A percentile compares a stretch with the other conserved stretches of the same genome.
Evolutionary conservation across 30 jellyfish, hydroid and myxozoan species (phyloP).

Genomic region (Pelagia noctiluca): DNA sequence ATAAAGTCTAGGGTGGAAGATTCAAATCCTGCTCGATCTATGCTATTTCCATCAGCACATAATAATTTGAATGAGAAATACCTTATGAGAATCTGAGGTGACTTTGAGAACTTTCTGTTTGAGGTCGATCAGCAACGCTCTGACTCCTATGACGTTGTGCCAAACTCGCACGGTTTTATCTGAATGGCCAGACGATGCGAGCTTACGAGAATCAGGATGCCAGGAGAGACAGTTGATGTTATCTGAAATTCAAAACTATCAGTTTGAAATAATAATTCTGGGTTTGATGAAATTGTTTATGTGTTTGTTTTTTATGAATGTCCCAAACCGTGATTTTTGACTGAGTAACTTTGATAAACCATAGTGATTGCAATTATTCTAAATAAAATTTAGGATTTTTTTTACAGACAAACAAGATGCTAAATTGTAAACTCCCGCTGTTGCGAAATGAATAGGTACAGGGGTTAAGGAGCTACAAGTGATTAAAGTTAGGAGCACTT

Average conservation of each 20-base stretch:
- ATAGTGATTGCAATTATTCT: too few species aligned
- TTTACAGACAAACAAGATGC: too few species aligned
- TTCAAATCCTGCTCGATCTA: neutral
- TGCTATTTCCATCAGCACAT: neutral
- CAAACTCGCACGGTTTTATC: slow-evolving; percentile 91
- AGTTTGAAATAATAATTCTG: neutral
- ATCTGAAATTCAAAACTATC: slow-evolving; percentile 28
- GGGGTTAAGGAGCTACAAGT: too few species aligned
- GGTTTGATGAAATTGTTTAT: neutral
- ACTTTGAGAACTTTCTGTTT: slow-evolving; percentile 84
- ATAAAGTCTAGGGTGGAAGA: too few species aligned
- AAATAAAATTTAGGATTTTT: neutral
- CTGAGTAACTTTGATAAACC: too few species aligned
- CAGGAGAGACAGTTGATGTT: slow-evolving; percentile 77
- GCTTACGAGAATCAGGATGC: slow-evolving; percentile 88
- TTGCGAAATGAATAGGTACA: too few species aligned
- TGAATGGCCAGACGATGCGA: slow-evolving; percentile 87
- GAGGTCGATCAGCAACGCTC: slow-evolving; percentile 72
- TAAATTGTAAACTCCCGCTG: too few species aligned
- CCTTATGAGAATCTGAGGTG: slow-evolving; percentile 87
- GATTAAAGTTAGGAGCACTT: too few species aligned
- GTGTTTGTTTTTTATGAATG: too few species aligned
- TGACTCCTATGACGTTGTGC: slow-evolving; percentile 93
- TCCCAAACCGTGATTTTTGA: too few species aligned
- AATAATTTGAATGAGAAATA: neutral